Percentiles rank a stretch among this genome's conserved stretches.
These are phyloP conservation scores for Noturus placidus DNA, from an alignment of 2,113 vertebrate genomes.

Conservation along the genomic window DNA sequence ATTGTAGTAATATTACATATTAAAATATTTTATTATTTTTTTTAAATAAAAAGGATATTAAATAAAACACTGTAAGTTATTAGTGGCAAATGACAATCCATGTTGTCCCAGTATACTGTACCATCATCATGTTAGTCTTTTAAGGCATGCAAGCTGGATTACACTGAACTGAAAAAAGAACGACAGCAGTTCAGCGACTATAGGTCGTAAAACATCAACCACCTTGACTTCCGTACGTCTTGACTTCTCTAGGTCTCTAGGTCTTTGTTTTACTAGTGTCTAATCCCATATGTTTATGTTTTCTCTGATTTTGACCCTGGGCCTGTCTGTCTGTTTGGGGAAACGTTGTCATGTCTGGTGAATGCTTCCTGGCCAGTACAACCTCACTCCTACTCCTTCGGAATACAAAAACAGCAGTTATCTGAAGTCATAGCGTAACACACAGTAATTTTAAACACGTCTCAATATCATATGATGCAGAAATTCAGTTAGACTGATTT, in stretches of 20 bases:
- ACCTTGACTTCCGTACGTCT: background rate
- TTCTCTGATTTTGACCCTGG: background rate
- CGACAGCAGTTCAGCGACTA: background rate
- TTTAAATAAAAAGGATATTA: background rate
- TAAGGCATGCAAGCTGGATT: background rate
- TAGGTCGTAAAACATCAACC: background rate
- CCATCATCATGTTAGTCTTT: background rate
- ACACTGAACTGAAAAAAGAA: background rate
- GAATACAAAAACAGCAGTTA: background rate
- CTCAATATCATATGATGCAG: background rate
- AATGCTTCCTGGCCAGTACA: background rate
- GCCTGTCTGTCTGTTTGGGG: background rate
- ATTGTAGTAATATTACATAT: background rate
- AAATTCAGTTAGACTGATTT: background rate
- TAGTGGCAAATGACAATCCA: background rate
- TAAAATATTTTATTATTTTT: background rate
- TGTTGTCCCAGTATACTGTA: background rate
- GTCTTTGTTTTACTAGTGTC: background rate
- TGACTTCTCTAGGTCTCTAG: too few species aligned
- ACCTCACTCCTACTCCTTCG: background rate
- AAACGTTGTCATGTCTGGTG: background rate
- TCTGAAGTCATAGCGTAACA: background rate
- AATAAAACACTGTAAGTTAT: background rate
- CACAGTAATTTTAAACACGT: background rate
- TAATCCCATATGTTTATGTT: background rate